Conservation (phyloP, 2,888 invertebrate genomes). For the Lycia hirtaria region DNA sequence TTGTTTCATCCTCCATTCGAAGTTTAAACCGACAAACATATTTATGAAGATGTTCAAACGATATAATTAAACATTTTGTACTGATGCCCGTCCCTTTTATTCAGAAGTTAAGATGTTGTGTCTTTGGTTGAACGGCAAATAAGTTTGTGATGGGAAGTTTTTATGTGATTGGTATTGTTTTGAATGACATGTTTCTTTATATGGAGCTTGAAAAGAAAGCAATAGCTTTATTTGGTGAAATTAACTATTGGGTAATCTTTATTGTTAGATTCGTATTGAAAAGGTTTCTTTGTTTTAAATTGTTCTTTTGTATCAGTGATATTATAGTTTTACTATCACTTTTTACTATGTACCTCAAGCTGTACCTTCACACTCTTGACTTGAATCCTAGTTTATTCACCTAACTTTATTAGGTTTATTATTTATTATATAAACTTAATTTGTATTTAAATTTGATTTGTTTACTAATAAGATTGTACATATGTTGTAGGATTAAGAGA, state of each 20-base stretch:
- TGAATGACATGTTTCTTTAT: conserved; percentile 18
- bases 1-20: conserved; percentile 19
- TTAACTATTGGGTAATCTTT: conserved; percentile 21
- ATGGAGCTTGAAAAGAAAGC: conserved; percentile 22
- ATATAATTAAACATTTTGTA: not conserved
- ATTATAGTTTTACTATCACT: not conserved
- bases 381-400: too few species aligned
- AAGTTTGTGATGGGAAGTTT: not conserved
- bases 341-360: too few species aligned
- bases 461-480: conserved; percentile 10
- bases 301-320: not conserved
- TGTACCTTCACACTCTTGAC: too few species aligned
- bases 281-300: conserved; percentile 22
- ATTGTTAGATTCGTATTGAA: conserved; percentile 19
- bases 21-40: not conserved
- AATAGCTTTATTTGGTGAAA: conserved; percentile 20
- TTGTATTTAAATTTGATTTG: conserved; percentile 18
- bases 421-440: conserved; percentile 21
- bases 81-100: not conserved
- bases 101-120: not conserved
- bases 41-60: not conserved
- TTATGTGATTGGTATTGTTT: conserved; percentile 40
- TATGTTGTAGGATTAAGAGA: not conserved
- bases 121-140: not conserved
- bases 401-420: conserved; percentile 6